phyloP scores from a whole-genome alignment of 2,113 vertebrate genomes.

The Cricetomys ansorgei region DNA sequence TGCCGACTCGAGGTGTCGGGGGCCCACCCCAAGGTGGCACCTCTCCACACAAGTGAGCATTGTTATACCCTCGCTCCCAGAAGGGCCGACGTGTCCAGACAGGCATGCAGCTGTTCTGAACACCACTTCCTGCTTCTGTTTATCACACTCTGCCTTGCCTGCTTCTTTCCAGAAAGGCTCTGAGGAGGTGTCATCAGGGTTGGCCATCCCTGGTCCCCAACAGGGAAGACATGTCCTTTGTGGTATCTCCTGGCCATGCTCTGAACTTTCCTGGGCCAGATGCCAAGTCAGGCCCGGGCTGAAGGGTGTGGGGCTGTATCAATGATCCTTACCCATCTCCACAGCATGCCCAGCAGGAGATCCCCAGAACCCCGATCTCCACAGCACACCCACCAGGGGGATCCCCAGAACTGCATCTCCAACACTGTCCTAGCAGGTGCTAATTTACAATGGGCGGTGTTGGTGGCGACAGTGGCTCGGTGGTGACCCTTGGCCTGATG shows the following conservation, averaged over 20 bases:
- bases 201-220: not conserved
- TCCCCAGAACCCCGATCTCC: not conserved
- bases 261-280: not conserved
- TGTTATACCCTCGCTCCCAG: not conserved
- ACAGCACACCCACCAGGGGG: not conserved
- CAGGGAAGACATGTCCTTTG: not conserved
- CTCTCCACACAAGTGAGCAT: constrained; percentile 23
- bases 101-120: not conserved
- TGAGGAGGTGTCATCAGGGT: not conserved
- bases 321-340: not conserved
- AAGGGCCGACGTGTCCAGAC: not conserved
- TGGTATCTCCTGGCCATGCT: not conserved
- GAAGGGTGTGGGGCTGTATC: not conserved
- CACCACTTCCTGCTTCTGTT: constrained; percentile 55
- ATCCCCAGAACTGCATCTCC: not conserved
- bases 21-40: not conserved
- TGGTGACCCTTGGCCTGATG: not conserved
- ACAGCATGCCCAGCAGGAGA: rapidly evolving
- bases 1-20: not conserved
- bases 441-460: not conserved
- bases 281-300: not conserved
- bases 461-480: too few relatives aligned
- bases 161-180: constrained; percentile 9
- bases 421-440: not conserved
- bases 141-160: not conserved